Conservation (phyloP, 2,113 vertebrate species). For the Narcine bancroftii region DNA sequence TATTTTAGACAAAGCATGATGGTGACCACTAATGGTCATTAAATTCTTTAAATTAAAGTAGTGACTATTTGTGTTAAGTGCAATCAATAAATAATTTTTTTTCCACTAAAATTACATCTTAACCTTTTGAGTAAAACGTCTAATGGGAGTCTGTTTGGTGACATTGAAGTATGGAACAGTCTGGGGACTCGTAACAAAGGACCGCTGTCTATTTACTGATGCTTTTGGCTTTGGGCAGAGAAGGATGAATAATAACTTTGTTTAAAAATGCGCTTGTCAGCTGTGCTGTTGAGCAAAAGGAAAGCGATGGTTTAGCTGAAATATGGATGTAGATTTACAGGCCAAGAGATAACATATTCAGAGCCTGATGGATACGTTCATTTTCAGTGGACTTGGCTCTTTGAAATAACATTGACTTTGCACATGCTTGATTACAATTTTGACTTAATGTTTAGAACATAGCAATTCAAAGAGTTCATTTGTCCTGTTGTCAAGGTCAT, state of each 20-base stretch:
- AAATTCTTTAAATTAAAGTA: constrained; percentile 22
- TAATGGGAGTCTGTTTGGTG: background rate
- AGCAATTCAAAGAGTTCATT: constrained; percentile 40
- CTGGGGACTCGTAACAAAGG: constrained; percentile 15
- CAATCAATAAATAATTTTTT: background rate
- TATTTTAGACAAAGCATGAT: background rate
- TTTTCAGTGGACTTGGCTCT: constrained; percentile 10
- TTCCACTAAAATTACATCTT: background rate
- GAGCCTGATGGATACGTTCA: background rate
- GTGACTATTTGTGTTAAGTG: background rate
- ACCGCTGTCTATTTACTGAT: constrained; percentile 18
- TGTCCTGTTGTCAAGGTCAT: constrained; percentile 38
- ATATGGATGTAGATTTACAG: background rate
- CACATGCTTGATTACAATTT: constrained; percentile 5
- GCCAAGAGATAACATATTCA: background rate
- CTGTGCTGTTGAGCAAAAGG: constrained; percentile 7
- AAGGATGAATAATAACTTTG: background rate
- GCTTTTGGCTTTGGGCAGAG: background rate
- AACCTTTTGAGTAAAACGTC: background rate
- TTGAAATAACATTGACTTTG: constrained; percentile 11
- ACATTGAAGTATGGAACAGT: background rate
- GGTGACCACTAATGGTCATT: background rate
- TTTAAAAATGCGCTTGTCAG: background rate
- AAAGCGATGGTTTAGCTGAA: background rate
- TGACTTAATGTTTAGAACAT: constrained; percentile 24